phyloP scores from a whole-genome alignment of 2,797 vertebrate species.

The Loriculus beryllinus region DNA sequence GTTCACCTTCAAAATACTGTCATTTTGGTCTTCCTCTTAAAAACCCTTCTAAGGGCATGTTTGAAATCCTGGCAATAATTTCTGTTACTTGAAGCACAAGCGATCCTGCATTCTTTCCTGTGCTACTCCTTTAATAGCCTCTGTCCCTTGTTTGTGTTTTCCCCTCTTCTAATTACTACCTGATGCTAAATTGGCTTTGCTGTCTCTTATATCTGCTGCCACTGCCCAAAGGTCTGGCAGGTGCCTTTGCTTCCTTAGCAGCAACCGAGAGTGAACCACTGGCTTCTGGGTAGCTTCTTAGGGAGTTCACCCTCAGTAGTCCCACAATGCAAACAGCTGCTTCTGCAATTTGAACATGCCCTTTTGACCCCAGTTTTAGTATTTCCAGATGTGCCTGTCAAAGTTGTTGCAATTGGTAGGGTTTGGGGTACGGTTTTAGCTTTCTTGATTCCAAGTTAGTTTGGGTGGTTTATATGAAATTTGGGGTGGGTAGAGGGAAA shows the following conservation, averaged over 20 bases:
- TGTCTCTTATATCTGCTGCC: background rate
- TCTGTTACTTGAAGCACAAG: background rate
- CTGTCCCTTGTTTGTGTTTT: background rate
- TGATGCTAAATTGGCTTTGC: background rate
- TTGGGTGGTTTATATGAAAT: background rate
- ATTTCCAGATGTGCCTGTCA: background rate
- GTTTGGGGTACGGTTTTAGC: background rate
- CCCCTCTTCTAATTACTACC: background rate
- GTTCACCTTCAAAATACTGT: background rate
- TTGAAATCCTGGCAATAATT: background rate
- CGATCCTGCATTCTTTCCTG: background rate
- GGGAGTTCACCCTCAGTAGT: background rate
- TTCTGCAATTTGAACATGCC: background rate
- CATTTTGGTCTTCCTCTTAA: background rate
- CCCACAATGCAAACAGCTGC: background rate
- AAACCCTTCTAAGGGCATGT: background rate
- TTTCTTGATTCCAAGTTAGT: background rate
- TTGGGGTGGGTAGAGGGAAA: background rate
- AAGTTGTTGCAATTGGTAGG: background rate
- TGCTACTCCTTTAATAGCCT: background rate
- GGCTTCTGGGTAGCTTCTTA: background rate
- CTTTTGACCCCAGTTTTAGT: background rate
- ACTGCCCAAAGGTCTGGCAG: background rate
- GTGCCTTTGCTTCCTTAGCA: background rate
- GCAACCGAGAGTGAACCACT: background rate